A percentile compares a stretch with the other conserved stretches of the same genome.
These are phyloP conservation scores for Cynocephalus volans DNA, from an alignment of 2,113 vertebrate genomes.

Conservation along the genomic window DNA sequence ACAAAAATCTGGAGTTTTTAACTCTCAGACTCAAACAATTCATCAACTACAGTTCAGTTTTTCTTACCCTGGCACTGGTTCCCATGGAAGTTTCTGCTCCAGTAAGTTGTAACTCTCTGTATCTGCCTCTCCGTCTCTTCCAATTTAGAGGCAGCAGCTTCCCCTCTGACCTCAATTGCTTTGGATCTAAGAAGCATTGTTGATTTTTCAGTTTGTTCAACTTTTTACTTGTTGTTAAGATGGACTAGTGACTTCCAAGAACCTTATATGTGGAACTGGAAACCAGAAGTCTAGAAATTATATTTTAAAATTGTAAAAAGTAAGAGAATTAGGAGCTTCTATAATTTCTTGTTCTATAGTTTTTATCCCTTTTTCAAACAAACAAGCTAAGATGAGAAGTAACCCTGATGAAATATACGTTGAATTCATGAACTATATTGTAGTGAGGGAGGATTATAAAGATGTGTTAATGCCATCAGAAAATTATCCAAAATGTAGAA, in stretches of 20 bases:
- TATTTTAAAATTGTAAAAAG: constrained; percentile 40
- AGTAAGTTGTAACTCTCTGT: neutral
- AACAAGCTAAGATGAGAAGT: constrained; percentile 4
- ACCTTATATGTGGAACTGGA: neutral
- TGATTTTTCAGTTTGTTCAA: neutral
- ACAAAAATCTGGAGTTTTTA: neutral
- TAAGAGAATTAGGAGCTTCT: neutral
- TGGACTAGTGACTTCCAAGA: neutral
- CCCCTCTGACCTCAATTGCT: neutral
- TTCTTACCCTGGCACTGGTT: neutral
- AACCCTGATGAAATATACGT: neutral
- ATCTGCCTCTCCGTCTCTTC: neutral
- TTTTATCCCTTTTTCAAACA: neutral
- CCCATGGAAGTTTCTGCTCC: neutral
- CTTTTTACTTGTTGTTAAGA: neutral
- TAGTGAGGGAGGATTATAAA: neutral
- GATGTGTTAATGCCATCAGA: neutral
- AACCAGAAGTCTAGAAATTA: neutral
- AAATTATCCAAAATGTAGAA: neutral
- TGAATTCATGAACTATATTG: neutral
- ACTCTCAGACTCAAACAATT: neutral
- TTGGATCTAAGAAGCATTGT: neutral
- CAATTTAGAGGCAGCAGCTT: neutral
- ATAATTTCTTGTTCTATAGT: neutral
- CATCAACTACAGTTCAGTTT: neutral